A percentile compares a stretch with the other conserved stretches of the same genome.
Evolutionary conservation across 2,888 invertebrate genomes (phyloP).

Genomic region (Furcula furcula): DNA sequence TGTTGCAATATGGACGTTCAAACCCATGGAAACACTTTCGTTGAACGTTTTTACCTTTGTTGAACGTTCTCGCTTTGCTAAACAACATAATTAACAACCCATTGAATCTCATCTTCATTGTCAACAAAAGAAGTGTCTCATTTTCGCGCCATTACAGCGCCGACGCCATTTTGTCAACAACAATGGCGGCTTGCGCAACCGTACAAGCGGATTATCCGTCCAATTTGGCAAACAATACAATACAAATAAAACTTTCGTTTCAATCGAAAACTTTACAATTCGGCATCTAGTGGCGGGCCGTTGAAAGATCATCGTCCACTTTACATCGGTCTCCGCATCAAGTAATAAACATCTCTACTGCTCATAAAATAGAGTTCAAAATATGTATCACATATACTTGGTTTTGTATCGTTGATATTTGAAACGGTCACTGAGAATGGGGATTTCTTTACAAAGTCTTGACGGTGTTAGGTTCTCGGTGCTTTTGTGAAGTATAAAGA

Average conservation of each 20-base stretch:
- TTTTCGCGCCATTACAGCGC: constrained; percentile 42
- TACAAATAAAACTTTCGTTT: constrained; percentile 35
- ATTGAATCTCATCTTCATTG: constrained; percentile 20
- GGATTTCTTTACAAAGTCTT: constrained; percentile 25
- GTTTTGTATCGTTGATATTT: constrained; percentile 32
- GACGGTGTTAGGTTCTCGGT: constrained; percentile 38
- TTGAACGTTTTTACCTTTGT: background rate
- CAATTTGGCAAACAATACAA: constrained; percentile 61
- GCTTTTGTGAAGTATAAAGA: constrained; percentile 33
- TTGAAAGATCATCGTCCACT: constrained; percentile 25
- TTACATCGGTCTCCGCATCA: constrained; percentile 1
- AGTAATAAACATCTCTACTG: constrained; percentile 18
- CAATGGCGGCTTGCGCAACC: constrained; percentile 47
- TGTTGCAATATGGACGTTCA: no score
- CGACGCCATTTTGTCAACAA: constrained; percentile 47
- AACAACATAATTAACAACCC: constrained; percentile 15
- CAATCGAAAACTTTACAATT: constrained; percentile 48
- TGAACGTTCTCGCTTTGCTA: background rate
- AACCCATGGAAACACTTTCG: background rate
- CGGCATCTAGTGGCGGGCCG: constrained; percentile 52
- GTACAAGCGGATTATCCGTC: constrained; percentile 56
- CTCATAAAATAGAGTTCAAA: background rate
- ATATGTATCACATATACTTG: constrained; percentile 3
- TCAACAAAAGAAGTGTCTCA: constrained; percentile 37
- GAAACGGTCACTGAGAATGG: constrained; percentile 49